phyloP scores from a whole-genome alignment of 2,113 vertebrate species.

The Etia nguti region DNA sequence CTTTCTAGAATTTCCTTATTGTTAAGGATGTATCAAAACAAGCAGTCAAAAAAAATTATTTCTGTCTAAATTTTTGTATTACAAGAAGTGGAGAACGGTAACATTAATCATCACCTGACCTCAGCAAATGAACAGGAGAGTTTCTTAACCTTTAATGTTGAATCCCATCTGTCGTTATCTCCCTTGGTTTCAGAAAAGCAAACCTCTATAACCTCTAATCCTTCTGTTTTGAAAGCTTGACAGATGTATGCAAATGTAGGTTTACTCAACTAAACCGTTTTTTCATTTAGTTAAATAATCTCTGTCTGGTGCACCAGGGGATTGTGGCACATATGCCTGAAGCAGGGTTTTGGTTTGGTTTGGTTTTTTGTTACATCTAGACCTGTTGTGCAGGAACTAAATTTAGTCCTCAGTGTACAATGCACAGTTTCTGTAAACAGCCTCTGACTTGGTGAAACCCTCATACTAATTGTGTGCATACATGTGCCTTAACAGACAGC shows the following conservation, averaged over 20 bases:
- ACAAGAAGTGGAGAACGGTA: neutral
- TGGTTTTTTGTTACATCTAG: neutral
- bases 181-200: neutral
- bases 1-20: neutral
- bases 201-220: neutral
- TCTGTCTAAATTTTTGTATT: neutral
- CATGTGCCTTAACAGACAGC: slow-evolving; percentile 72
- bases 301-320: neutral
- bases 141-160: neutral
- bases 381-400: neutral
- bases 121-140: rapidly evolving
- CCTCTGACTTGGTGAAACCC: neutral
- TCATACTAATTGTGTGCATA: neutral
- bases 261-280: neutral
- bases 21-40: neutral
- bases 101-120: neutral
- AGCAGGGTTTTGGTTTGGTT: too few species aligned
- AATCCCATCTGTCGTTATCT: neutral
- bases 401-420: neutral
- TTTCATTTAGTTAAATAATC: too few species aligned
- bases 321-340: neutral
- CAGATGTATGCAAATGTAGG: neutral
- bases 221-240: neutral
- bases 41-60: neutral
- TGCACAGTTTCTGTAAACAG: neutral